Conservation (phyloP, 2,888 invertebrate species). For the Cephalotes varians region DNA sequence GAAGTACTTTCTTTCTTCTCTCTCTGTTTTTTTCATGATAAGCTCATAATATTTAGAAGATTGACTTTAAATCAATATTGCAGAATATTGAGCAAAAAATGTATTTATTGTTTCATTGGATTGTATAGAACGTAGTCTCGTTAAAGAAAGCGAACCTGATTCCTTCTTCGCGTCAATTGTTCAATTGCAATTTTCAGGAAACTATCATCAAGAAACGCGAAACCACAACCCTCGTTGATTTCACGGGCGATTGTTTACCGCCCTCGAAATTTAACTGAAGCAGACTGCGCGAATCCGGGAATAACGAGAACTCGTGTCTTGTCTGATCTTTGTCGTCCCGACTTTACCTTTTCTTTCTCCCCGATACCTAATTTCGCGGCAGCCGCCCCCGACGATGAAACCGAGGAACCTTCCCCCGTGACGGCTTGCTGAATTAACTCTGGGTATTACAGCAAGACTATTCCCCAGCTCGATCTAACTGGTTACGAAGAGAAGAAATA, state of each 20-base stretch:
- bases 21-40: not conserved
- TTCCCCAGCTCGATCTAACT: slow-evolving; percentile 33
- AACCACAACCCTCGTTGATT: not conserved
- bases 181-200: slow-evolving; percentile 9
- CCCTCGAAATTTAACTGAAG: slow-evolving; percentile 69
- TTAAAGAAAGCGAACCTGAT: not conserved
- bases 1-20: not conserved
- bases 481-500: slow-evolving; percentile 11
- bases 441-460: slow-evolving; percentile 58
- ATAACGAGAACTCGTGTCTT: slow-evolving; percentile 65
- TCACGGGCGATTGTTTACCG: slow-evolving; percentile 67
- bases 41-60: not conserved
- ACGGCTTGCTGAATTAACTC: slow-evolving; percentile 56
- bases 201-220: not conserved
- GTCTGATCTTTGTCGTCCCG: slow-evolving; percentile 34
- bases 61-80: not conserved
- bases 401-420: slow-evolving; percentile 49
- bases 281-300: slow-evolving; percentile 45
- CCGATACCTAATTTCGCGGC: slow-evolving; percentile 53
- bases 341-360: not conserved
- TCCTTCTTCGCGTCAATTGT: not conserved
- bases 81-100: not conserved
- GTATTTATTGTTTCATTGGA: not conserved
- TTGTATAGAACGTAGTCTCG: too few relatives aligned
- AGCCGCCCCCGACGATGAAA: slow-evolving; percentile 37